phyloP scores from a whole-genome alignment of 2,797 vertebrate genomes.

The Hydrophis major region DNA sequence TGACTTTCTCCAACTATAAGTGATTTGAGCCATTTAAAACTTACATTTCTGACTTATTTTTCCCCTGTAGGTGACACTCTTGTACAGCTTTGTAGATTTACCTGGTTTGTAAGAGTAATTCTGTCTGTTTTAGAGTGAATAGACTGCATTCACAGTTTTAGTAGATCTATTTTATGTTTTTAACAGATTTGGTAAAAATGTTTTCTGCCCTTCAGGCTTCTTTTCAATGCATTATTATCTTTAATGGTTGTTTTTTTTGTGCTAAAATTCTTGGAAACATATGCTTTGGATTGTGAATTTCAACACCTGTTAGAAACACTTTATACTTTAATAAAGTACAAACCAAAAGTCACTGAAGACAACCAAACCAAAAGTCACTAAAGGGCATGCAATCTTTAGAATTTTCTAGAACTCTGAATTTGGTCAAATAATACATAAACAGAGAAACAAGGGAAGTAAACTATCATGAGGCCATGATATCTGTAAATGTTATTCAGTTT shows the following conservation, averaged over 20 bases:
- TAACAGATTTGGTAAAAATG: background rate
- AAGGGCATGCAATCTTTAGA: background rate
- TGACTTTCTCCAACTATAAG: background rate
- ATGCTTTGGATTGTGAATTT: background rate
- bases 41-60: background rate
- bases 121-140: background rate
- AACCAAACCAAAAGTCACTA: background rate
- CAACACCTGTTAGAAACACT: background rate
- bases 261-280: rapidly evolving
- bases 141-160: background rate
- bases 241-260: background rate
- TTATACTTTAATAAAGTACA: background rate
- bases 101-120: background rate
- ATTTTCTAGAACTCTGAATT: background rate
- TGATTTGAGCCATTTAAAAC: background rate
- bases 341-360: background rate
- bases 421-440: background rate
- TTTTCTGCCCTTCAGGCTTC: background rate
- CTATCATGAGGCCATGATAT: background rate
- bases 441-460: background rate
- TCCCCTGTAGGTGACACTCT: slow-evolving; percentile 60
- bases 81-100: slow-evolving; percentile 23
- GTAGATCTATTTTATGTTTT: background rate
- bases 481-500: background rate
- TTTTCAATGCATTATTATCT: background rate